Evolutionary conservation across 2,113 vertebrate species (phyloP).

Genomic region (Sinosuthora webbiana): DNA sequence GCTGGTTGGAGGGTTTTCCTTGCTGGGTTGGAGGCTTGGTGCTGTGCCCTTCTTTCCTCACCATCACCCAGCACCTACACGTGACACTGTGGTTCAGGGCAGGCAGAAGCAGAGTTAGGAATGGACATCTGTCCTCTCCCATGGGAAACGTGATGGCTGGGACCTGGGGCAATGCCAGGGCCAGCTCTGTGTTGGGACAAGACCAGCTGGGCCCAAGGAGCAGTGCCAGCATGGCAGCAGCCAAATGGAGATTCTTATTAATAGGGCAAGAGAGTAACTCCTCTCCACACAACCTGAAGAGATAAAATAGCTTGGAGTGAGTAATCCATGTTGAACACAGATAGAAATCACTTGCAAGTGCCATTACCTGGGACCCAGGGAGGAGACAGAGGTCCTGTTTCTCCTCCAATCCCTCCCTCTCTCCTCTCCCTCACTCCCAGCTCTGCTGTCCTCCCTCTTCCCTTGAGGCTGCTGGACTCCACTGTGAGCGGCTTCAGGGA

Average conservation of each 20-base stretch:
- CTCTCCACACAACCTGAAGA: background rate
- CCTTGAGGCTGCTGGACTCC: background rate
- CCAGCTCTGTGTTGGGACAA: accelerated
- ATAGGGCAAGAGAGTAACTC: background rate
- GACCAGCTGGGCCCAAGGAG: background rate
- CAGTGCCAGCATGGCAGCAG: background rate
- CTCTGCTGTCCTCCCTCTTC: background rate
- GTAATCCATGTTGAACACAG: background rate
- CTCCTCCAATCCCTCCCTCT: background rate
- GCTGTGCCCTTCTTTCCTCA: background rate
- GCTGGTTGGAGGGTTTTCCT: background rate
- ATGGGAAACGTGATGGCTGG: background rate
- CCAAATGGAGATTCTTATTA: background rate
- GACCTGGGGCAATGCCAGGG: background rate
- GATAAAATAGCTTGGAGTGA: background rate
- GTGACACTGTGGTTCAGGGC: background rate
- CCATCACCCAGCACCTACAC: background rate
- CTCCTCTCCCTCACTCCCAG: background rate
- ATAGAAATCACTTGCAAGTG: background rate
- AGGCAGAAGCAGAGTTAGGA: background rate
- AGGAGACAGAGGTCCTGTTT: background rate
- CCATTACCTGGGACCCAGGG: background rate
- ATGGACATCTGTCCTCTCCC: background rate
- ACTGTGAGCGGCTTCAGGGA: background rate
- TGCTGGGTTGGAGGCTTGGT: background rate